Base-by-base conservation (phyloP, 1,140 invertebrate genomes). In the Paracyclopina nana region DNA sequence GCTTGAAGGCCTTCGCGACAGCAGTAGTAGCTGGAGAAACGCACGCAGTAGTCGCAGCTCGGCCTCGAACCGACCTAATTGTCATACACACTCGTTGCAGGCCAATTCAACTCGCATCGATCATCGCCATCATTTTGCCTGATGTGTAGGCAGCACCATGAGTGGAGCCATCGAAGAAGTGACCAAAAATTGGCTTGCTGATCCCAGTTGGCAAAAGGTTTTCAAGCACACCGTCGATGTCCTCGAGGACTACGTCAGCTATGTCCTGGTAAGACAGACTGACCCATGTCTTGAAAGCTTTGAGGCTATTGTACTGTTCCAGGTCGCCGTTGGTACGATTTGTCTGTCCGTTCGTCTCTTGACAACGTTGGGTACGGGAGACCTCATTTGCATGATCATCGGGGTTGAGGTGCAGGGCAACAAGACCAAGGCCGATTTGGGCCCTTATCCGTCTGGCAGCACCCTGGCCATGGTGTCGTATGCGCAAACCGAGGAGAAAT, bases 171-270 rank as follows among this genome's bases (percentile, higher is more conserved):
- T 49, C n/a, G 46, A 49, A 34, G 46, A 49, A 16, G 28, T 31
- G 24, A 27, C 46, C 28, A 49, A 49, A 34, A 40, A 22, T 14
- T 49, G 46, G 46, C 46, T 49, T 14, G 6, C 24, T 2, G 46
- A 49, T 27, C 46, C 46, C 4, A 12, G 24, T 18, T 49, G 28
- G 24, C 24, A 40, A n/a, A 49, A 49, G 28, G 46, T 49, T 2
- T 49, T 49, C 28, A 49, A 49, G 24, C 46, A 49, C 24, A 49
- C 46, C 3, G 31, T 49, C 28, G 46, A 49, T 22, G 46, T 49
- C 16, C 28, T 49, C 3, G 46, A 49, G 14, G 46, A 49, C 26
- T 49, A 49, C 28, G 26, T 49, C 24, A 34, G 25, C 8, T 27
- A 31, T 18, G 24, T 49, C 3, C 28, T 49, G 5, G n/a, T n/a